Evolutionary conservation across 2,888 invertebrate species (phyloP).

Genomic region (Acronicta alni): DNA sequence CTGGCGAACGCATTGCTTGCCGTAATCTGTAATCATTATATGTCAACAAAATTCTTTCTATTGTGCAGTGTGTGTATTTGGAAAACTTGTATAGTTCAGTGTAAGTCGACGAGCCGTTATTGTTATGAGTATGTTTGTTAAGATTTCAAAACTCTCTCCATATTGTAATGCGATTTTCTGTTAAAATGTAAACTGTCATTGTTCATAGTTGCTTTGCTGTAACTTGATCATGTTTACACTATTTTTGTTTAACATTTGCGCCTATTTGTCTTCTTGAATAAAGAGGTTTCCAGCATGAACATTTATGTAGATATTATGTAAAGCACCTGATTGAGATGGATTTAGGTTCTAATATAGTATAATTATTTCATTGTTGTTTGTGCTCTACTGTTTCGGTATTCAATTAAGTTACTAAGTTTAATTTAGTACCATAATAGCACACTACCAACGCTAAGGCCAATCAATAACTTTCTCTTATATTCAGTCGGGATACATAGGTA

Average conservation of each 20-base stretch:
- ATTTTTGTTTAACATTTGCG: slow-evolving; percentile 56
- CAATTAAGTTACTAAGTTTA: neutral
- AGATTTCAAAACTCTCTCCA: slow-evolving; percentile 76
- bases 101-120: slow-evolving; percentile 64
- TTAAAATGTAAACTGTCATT: slow-evolving; percentile 86
- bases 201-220: slow-evolving; percentile 76
- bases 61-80: slow-evolving; percentile 72
- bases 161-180: slow-evolving; percentile 79
- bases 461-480: neutral
- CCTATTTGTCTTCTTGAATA: slow-evolving; percentile 37
- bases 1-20: slow-evolving; percentile 39
- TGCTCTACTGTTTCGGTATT: neutral
- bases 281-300: slow-evolving; percentile 4
- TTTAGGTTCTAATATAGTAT: neutral
- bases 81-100: slow-evolving; percentile 73
- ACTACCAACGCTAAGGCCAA: neutral
- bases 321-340: neutral
- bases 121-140: slow-evolving; percentile 75
- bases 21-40: slow-evolving; percentile 46
- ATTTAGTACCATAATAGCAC: neutral
- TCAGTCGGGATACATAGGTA: slow-evolving; percentile 12
- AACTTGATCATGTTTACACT: slow-evolving; percentile 69
- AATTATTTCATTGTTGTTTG: neutral
- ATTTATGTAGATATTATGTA: neutral
- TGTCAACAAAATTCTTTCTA: slow-evolving; percentile 72